Percentiles rank a stretch among this genome's conserved stretches.
These are phyloP conservation scores for Panagrolaimus sp. DNA, from an alignment of 1,140 invertebrate species.

Conservation along the genomic window DNA sequence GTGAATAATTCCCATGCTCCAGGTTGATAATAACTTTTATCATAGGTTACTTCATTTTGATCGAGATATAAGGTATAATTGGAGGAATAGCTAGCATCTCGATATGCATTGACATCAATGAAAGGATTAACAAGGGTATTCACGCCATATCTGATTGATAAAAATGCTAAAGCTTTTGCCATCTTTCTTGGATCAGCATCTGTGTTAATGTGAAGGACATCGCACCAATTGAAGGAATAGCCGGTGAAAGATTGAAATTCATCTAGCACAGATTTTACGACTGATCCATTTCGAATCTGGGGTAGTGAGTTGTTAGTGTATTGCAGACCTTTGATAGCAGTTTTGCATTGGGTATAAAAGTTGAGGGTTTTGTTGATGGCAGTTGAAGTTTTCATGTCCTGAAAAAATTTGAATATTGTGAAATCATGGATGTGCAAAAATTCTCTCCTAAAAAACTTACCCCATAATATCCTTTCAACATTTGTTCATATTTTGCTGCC, in stretches of 20 bases:
- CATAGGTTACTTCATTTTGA: background rate
- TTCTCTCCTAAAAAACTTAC: no score
- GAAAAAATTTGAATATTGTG: no score
- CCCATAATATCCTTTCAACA: no score
- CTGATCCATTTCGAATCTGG: background rate
- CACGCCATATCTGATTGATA: background rate
- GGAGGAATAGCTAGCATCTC: background rate
- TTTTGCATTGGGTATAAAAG: constrained; percentile 2
- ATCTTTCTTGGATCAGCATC: background rate
- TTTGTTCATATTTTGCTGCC: background rate
- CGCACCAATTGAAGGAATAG: background rate
- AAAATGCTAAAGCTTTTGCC: background rate
- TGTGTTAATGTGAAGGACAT: background rate
- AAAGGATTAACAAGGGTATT: background rate
- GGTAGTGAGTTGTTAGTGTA: no score
- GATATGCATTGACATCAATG: background rate
- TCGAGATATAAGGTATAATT: background rate
- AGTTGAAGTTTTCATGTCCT: background rate
- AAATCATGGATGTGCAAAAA: no score
- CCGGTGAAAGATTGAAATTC: background rate
- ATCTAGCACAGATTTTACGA: background rate
- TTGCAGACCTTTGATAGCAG: background rate
- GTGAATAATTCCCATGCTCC: background rate
- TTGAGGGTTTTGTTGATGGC: background rate
- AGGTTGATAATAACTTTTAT: background rate